phyloP scores from a whole-genome alignment of 2,113 vertebrate species.

The Mellivora capensis region DNA sequence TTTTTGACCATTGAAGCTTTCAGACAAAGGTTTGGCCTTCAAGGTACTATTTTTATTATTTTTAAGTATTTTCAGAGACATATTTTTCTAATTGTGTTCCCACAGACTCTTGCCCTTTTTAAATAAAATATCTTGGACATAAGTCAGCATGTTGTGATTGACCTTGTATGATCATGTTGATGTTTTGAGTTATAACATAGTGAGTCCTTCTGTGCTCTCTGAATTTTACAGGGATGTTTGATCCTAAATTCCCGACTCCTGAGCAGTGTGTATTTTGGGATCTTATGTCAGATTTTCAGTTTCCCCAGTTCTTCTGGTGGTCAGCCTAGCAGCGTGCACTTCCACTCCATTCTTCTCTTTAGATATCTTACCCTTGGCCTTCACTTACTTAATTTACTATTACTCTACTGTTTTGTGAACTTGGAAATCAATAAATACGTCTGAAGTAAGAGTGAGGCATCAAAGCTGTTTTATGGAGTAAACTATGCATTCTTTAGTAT shows the following conservation, averaged over 20 bases:
- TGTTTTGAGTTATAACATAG: not conserved
- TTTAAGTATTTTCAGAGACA: not conserved
- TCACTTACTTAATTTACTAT: not conserved
- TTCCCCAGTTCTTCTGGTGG: not conserved
- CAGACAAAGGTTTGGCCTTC: not conserved
- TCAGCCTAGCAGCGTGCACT: not conserved
- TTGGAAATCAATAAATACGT: not conserved
- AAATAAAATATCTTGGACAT: not conserved
- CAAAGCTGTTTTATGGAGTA: not conserved
- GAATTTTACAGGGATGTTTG: not conserved
- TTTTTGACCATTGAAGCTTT: slow-evolving; percentile 2
- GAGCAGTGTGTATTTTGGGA: not conserved
- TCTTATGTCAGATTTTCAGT: not conserved
- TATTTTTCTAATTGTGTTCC: not conserved
- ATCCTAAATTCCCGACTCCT: not conserved
- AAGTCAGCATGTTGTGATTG: not conserved
- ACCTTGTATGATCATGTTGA: not conserved
- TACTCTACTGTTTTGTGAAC: not conserved
- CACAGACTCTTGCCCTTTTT: not conserved
- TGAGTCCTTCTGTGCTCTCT: not conserved
- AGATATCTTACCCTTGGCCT: not conserved
- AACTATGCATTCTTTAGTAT: not conserved
- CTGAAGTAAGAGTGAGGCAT: not conserved
- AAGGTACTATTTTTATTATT: not conserved
- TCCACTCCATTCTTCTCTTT: not conserved